Evolutionary conservation across 2,888 invertebrate species (phyloP), one percentile per base, ranked within the genome.

Genomic region (Chironomus tentans): DNA sequence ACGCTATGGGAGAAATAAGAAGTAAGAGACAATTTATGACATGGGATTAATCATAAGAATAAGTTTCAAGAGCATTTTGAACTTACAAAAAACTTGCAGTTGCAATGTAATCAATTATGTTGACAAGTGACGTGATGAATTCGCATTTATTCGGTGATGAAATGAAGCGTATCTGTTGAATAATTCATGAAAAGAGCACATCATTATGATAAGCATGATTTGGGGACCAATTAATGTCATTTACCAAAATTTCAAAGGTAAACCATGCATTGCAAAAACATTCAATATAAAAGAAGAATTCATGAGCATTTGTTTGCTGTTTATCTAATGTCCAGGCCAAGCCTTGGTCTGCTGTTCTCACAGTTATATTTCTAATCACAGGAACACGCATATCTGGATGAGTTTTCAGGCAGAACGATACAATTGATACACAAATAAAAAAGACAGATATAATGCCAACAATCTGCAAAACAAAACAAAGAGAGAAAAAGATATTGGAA

Each of bases 201-300:
- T 50, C 50, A 50, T 50, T 28, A 56, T 56, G 56, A 56, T 15
- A 28, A 68, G 22, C 24, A 38, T 10, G 24, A 3, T 62, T 24
- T 22, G 6, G 22, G 65, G 24, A 24, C 10, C 6, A 65, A 13
- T 15, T 15, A 56, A 22, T 15, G 18, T 68, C 21, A 18, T 79
- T 83, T 78, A 84, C 84, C 81, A 97, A 88, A 83, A 99, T 97
- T 85, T 98, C 98, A 81, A 98, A 89, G 48, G 98, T 98, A 86
- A 99, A 99, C 99, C 99, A 99, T 78, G 98, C 95, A 85, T 98
- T 98, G 87, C 98, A 98, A 79, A 97, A 91, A 87, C 96, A 97
- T 86, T 98, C 98, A 82, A 98, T 95, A 87, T 97, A 98, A 87
- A 97, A 97, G 87, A 98, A 98, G 81, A 95, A 96, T 79, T 94